Conservation (phyloP, 2,113 vertebrate genomes). For the Tricholaema leucomelas region DNA sequence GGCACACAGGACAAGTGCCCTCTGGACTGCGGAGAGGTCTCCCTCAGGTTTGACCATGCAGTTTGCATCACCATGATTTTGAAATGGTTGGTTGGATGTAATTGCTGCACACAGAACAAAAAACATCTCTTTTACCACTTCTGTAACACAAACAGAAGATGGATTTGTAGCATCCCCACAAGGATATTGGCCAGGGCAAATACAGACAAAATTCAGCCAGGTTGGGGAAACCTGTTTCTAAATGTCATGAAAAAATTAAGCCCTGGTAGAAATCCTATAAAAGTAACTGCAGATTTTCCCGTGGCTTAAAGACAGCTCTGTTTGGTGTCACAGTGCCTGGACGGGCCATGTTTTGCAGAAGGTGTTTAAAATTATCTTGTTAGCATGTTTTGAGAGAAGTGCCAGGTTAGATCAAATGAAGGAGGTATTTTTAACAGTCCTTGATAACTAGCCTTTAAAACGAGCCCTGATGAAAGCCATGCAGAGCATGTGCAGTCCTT, state of each 20-base stretch:
- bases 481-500: background rate
- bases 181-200: background rate
- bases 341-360: background rate
- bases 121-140: background rate
- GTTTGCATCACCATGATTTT: background rate
- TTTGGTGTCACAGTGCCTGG: background rate
- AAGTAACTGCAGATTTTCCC: background rate
- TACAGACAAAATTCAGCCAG: background rate
- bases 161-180: background rate
- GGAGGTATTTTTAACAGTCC: constrained; percentile 20
- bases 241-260: constrained; percentile 6
- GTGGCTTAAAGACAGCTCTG: background rate
- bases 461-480: background rate
- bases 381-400: constrained; percentile 10
- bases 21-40: background rate
- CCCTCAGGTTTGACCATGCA: background rate
- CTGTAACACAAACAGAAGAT: background rate
- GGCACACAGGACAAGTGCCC: background rate
- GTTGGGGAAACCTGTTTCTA: background rate
- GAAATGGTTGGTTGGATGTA: background rate
- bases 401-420: constrained; percentile 30
- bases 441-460: constrained; percentile 40
- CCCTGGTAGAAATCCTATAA: background rate
- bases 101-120: background rate
- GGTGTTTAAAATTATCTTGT: constrained; percentile 18